These are phyloP conservation scores for Drosophila hydei DNA, from an alignment of 1,140 invertebrate genomes.

Conservation along the genomic window DNA sequence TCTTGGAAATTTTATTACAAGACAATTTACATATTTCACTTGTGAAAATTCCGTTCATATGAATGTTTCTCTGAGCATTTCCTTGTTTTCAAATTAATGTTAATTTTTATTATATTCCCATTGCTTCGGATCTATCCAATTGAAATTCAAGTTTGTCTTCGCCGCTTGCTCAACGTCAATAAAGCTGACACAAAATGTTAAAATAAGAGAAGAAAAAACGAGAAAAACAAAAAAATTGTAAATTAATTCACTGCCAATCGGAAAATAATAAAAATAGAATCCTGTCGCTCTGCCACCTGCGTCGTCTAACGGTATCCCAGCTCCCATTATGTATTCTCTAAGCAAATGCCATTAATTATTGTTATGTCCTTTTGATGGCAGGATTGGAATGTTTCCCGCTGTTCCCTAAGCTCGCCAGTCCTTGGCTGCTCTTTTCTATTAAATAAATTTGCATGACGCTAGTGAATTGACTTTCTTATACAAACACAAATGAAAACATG, in stretches of 20 bases:
- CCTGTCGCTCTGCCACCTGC: slow-evolving; percentile 3
- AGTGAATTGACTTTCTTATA: slow-evolving; percentile 26
- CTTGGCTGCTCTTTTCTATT: slow-evolving; percentile 20
- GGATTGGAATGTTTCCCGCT: slow-evolving; percentile 53
- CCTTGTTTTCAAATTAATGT: slow-evolving; percentile 73
- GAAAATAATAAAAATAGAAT: slow-evolving; percentile 77
- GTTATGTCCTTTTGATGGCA: slow-evolving; percentile 79
- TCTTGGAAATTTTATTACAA: slow-evolving; percentile 77
- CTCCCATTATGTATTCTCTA: slow-evolving; percentile 75
- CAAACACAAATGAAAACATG: slow-evolving; percentile 15
- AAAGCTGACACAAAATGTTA: slow-evolving; percentile 62
- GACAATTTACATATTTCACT: slow-evolving; percentile 82
- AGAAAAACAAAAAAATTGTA: slow-evolving; percentile 34
- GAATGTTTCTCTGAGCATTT: slow-evolving; percentile 45
- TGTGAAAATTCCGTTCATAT: slow-evolving; percentile 78
- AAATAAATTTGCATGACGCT: slow-evolving; percentile 51
- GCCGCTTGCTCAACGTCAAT: slow-evolving; percentile 4
- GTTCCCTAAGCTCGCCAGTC: slow-evolving; percentile 29
- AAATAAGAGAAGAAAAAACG: slow-evolving; percentile 44
- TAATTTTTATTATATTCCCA: slow-evolving; percentile 77
- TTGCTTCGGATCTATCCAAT: slow-evolving; percentile 46
- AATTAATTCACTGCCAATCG: slow-evolving; percentile 69
- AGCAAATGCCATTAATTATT: slow-evolving; percentile 83
- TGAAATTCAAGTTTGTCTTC: slow-evolving; percentile 64
- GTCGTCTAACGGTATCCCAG: neutral